Base-by-base conservation (phyloP, 2,113 vertebrate species). In the Elaphurus davidianus region DNA sequence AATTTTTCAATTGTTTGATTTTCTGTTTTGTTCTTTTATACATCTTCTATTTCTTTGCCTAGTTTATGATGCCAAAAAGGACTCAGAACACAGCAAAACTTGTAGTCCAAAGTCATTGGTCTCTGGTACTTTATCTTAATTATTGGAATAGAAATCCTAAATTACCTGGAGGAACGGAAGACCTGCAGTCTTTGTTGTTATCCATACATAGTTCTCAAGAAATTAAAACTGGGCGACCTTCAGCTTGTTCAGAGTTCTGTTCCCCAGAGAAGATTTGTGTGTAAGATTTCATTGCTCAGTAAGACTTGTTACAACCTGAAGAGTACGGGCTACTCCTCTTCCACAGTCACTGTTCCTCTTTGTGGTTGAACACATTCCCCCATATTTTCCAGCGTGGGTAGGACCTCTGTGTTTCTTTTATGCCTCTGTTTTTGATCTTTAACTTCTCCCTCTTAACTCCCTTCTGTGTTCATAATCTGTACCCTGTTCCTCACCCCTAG, bases 1-100 rank as follows among this genome's bases (percentile, higher is more conserved):
- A 25, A 6, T 71, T 91, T 92, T 81, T 74, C 25, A 83, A 0
- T 88, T 36, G 50, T 76, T 87, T 94, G 19, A 33, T 90, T 96
- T 96, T 90, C 30, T 28, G 4, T 57, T 84, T 74, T n/a, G 16
- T 92, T 64, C 45, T 85, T 59, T 87, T 92, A 33, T 28, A 76
- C 4, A 25, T 57, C 55, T 87, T 92, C 2, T 27, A 0, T 79
- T 55, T 88, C 76, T 95, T 83, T 74, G n/a, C 81, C 54, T 93
- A 47, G 30, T 84, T 96, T 85, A 14, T 87, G 50, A 47, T 55
- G 27, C 76, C 62, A 57, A 62, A 87, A 33, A 62, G 28, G 16
- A 54, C 92, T 84, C 45, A 33, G 60, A 81, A 86, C n/a, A 71
- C 67, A 50, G n/a, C 40, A 50, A 30, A 95, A 71, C 64, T 33